A percentile compares a stretch with the other conserved stretches of the same genome.
Conservation (phyloP, 2,888 invertebrate genomes). For the Zaprionus obscuricornis region DNA sequence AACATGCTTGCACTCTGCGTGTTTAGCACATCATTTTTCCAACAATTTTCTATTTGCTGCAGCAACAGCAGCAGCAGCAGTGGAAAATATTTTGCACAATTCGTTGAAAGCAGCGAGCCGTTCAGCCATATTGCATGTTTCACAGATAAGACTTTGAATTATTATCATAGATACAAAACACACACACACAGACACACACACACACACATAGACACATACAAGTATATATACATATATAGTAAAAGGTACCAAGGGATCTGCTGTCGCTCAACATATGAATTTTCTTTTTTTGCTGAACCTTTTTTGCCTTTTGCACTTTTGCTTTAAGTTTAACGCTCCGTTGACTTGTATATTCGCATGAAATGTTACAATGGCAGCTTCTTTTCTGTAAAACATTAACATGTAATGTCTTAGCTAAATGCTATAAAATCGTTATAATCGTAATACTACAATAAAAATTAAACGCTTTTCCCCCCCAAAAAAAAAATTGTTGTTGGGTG, state of each 20-base stretch:
- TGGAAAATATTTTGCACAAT: constrained; percentile 50
- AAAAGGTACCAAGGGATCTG: constrained; percentile 17
- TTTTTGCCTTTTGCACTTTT: constrained; percentile 42
- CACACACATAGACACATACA: too few species aligned
- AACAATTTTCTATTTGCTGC: constrained; percentile 53
- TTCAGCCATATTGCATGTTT: constrained; percentile 67
- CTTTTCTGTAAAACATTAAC: too few species aligned
- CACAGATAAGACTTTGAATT: constrained; percentile 69
- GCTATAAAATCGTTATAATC: constrained; percentile 35
- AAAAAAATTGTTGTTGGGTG: constrained; percentile 42
- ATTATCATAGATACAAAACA: constrained; percentile 57
- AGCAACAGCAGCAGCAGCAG: constrained; percentile 31
- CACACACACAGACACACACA: too few species aligned
- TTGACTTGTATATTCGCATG: constrained; percentile 50
- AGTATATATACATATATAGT: too few species aligned
- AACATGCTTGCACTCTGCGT: constrained; percentile 49
- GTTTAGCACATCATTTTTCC: constrained; percentile 67
- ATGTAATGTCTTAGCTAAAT: constrained; percentile 15
- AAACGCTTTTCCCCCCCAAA: constrained; percentile 18
- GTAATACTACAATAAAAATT: constrained; percentile 4
- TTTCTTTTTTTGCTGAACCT: constrained; percentile 50
- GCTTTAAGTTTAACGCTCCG: constrained; percentile 83
- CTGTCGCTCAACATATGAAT: constrained; percentile 25
- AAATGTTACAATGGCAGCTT: constrained; percentile 2
- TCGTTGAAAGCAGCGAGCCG: constrained; percentile 39